phyloP scores from a whole-genome alignment of 2,797 vertebrate genomes.

The Steatocranus sp. region DNA sequence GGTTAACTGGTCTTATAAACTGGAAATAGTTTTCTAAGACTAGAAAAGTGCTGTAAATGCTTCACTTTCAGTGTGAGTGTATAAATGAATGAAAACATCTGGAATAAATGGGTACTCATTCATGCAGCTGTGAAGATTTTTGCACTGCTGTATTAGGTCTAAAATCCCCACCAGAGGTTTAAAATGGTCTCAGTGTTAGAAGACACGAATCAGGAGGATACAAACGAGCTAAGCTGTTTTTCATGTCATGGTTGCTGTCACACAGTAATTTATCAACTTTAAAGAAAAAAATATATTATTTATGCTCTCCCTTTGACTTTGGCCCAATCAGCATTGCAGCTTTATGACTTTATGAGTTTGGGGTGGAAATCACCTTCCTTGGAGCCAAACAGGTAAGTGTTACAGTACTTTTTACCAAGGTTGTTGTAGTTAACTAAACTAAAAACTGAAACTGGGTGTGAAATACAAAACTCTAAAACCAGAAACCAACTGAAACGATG shows the following conservation, averaged over 20 bases:
- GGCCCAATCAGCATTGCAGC: fast-evolving
- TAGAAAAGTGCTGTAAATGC: not conserved
- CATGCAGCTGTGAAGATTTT: not conserved
- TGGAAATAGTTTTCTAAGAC: not conserved
- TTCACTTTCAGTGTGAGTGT: not conserved
- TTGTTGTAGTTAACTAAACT: not conserved
- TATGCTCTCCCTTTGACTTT: fast-evolving
- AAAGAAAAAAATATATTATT: fast-evolving
- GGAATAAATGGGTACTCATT: fast-evolving
- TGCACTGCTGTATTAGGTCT: fast-evolving
- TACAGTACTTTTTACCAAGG: fast-evolving
- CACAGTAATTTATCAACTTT: not conserved
- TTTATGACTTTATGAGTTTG: not conserved
- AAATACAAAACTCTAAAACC: not conserved
- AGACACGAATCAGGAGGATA: not conserved
- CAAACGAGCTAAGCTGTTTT: not conserved
- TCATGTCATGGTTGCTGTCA: not conserved
- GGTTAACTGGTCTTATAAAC: not conserved
- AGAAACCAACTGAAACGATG: not conserved
- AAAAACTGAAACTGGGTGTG: not conserved
- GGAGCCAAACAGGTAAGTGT: not conserved
- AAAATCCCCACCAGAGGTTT: not conserved
- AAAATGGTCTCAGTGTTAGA: fast-evolving
- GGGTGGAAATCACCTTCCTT: not conserved
- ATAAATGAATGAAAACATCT: not conserved